phyloP scores from a whole-genome alignment of 1,140 invertebrate species.

The Agraylea sexmaculata region DNA sequence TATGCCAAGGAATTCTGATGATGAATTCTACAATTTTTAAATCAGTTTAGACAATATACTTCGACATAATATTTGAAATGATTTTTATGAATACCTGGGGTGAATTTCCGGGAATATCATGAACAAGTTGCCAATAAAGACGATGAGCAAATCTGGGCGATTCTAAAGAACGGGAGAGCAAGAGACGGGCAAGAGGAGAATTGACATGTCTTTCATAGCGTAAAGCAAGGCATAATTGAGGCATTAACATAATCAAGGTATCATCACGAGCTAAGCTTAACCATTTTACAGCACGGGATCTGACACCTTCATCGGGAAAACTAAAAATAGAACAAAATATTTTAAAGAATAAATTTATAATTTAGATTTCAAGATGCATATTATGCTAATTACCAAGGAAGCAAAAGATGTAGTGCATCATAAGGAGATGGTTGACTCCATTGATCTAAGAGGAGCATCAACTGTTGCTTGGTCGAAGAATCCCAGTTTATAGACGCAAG shows the following conservation, averaged over 20 bases:
- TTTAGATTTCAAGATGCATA: constrained; percentile 8
- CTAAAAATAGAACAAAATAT: constrained; percentile 37
- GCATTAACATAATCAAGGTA: constrained; percentile 81
- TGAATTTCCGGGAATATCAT: constrained; percentile 58
- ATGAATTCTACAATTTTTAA: constrained; percentile 25
- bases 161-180: constrained; percentile 71
- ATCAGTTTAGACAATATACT: constrained; percentile 3
- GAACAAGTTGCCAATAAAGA: constrained; percentile 86
- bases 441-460: constrained; percentile 68
- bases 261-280: constrained; percentile 70
- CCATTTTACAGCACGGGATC: constrained; percentile 73
- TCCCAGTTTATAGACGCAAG: constrained; percentile 84
- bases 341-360: not conserved
- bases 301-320: constrained; percentile 81
- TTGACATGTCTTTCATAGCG: constrained; percentile 90
- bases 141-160: constrained; percentile 87
- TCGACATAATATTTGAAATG: constrained; percentile 4
- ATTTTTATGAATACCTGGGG: constrained; percentile 39
- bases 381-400: constrained; percentile 69
- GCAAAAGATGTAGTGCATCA: constrained; percentile 79
- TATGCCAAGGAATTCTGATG: constrained; percentile 35
- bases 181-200: constrained; percentile 68
- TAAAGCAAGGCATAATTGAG: constrained; percentile 86
- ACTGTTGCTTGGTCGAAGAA: constrained; percentile 70
- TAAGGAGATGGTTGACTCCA: constrained; percentile 76